Base-by-base conservation (phyloP, 2,797 vertebrate genomes). In the Lutjanus argentimaculatus region DNA sequence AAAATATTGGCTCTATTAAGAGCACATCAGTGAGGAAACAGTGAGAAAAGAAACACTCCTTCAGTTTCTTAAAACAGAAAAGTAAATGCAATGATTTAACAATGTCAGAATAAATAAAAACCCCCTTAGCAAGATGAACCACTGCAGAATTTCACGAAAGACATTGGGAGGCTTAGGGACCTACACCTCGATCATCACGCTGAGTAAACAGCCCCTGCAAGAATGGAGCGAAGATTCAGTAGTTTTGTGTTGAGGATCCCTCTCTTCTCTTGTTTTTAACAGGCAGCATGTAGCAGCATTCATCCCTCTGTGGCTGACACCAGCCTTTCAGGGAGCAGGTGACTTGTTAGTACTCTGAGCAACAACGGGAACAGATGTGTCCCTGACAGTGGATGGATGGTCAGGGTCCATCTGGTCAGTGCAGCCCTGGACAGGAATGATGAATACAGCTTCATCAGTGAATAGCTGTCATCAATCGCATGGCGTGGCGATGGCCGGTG, bases 381-480 rank as follows among this genome's bases (percentile, higher is more conserved):
- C 98, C 97, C 97, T 98, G 98, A 99, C 98, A 98, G 97, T 96
- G 97, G 97, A 99, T 99, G 97, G 98, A 99, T 99, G 97, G 97
- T 98, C 97, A 97, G 97, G 97, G 97, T 99, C 98, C 98, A 99
- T 99, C 98, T 99, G 98, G 98, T 97, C 97, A 97, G 97, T 96
- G 97, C 97, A 98, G 97, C 97, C 96, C 97, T 96, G 97, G 98
- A 99, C 98, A 99, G 97, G 97, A 98, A 98, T 98, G 98, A 99
- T 99, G 98, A 98, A 98, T 98, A 99, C 98, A 98, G 98, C 98
- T 99, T 99, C 98, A 99, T 99, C 98, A 97, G 97, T 93, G 97
- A 99, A 99, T 99, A 97, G 97, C 98, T 98, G 98, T 97, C 98
- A 99, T 99, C 98, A 99, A 99, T 99, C 97, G 95, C 97, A 88